Conservation (phyloP, 2,888 invertebrate species). For the Nycteola revayana region DNA sequence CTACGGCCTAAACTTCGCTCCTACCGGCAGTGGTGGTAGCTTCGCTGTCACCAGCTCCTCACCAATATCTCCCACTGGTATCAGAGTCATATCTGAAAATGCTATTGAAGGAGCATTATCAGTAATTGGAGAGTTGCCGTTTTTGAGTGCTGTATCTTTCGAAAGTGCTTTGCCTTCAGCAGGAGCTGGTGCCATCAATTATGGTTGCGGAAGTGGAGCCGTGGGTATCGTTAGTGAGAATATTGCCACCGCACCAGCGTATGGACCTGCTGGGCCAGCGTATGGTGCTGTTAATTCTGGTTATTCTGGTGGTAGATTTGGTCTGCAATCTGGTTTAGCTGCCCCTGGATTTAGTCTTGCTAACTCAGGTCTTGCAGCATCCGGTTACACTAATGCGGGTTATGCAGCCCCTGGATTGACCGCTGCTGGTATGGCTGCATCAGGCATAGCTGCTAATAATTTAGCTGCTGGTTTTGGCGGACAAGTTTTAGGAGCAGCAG, state of each 20-base stretch:
- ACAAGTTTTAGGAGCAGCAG: too few species aligned
- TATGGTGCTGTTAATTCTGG: not conserved
- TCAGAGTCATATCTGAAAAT: conserved; percentile 22
- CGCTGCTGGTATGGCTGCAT: too few species aligned
- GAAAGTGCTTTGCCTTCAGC: conserved; percentile 8
- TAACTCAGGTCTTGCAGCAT: too few species aligned
- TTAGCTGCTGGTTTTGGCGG: too few species aligned
- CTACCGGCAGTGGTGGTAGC: conserved; percentile 19
- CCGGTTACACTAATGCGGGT: too few species aligned
- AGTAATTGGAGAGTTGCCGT: conserved; percentile 14
- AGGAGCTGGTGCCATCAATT: conserved; percentile 17
- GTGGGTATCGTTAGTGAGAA: conserved; percentile 14
- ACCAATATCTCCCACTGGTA: conserved; percentile 33
- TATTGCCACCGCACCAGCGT: not conserved
- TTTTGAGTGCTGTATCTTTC: conserved; percentile 10
- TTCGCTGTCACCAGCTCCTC: conserved; percentile 30
- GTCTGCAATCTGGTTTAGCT: not conserved
- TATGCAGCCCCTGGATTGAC: not conserved
- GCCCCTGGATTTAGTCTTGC: too few species aligned
- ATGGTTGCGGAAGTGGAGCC: conserved; percentile 15
- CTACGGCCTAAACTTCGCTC: conserved; percentile 12
- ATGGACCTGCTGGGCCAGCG: not conserved
- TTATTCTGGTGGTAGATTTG: not conserved
- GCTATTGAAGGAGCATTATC: conserved; percentile 14
- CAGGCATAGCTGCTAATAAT: too few species aligned